Percentiles rank a stretch among this genome's conserved stretches.
Evolutionary conservation across 2,113 vertebrate genomes (phyloP).

Genomic region (Chitala chitala): DNA sequence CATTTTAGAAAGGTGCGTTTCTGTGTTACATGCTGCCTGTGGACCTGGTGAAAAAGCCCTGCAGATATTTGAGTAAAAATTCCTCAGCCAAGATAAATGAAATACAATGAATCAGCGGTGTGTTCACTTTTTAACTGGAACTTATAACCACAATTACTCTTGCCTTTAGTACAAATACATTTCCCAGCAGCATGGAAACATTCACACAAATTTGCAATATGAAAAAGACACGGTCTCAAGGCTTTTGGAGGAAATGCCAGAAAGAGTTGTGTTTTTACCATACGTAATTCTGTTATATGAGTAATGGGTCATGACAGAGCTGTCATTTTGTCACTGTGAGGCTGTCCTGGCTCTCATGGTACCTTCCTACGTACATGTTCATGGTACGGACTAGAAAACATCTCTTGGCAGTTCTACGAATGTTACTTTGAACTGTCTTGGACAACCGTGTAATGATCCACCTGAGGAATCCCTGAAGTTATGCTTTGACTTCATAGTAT

Average conservation of each 20-base stretch:
- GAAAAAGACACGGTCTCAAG: too few species aligned
- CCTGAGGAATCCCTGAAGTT: not conserved
- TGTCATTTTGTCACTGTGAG: slow-evolving; percentile 12
- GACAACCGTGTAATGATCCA: not conserved
- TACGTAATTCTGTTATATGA: slow-evolving; percentile 22
- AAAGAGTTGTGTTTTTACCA: not conserved
- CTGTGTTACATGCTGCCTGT: not conserved
- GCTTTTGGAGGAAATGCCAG: too few species aligned
- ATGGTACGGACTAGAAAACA: not conserved
- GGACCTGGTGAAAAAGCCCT: not conserved
- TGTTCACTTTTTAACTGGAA: too few species aligned
- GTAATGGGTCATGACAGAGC: slow-evolving; percentile 21
- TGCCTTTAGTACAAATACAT: too few species aligned
- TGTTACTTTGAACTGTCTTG: not conserved
- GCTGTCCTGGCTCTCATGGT: not conserved
- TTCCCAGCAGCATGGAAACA: not conserved
- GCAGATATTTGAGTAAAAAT: not conserved
- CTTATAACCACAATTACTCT: too few species aligned
- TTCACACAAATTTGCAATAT: not conserved
- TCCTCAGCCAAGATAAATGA: not conserved
- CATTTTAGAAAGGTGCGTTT: not conserved
- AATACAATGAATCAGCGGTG: not conserved
- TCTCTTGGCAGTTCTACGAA: not conserved
- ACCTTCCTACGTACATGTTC: not conserved
- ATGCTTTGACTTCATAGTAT: not conserved